A percentile compares a stretch with the other conserved stretches of the same genome.
These are phyloP conservation scores for Eulithis prunata DNA, from an alignment of 2,888 invertebrate species.

Conservation along the genomic window DNA sequence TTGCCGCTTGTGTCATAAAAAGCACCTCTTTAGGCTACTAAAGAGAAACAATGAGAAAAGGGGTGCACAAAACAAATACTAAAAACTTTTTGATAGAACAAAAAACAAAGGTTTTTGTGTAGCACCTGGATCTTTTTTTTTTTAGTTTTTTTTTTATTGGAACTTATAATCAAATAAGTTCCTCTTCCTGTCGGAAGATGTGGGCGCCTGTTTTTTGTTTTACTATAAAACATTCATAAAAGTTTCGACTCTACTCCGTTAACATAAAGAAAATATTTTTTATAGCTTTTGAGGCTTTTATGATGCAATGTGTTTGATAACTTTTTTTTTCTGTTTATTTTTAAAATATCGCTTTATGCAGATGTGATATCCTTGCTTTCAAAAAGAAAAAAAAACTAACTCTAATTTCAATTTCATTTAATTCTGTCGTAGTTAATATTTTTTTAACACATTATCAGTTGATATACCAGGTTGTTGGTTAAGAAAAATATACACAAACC, in stretches of 20 bases:
- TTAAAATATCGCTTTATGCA: slow-evolving; percentile 70
- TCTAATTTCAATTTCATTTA: slow-evolving; percentile 6
- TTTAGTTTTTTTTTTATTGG: slow-evolving; percentile 68
- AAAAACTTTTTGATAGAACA: slow-evolving; percentile 44
- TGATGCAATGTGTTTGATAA: slow-evolving; percentile 72
- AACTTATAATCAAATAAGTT: slow-evolving; percentile 81
- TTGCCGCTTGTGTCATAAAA: neutral
- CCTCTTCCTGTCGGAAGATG: slow-evolving; percentile 81
- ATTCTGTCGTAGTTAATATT: too few species aligned
- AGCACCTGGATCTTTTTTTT: slow-evolving; percentile 77
- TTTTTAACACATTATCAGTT: too few species aligned
- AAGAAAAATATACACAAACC: too few species aligned
- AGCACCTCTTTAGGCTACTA: slow-evolving; percentile 9
- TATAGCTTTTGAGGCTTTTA: slow-evolving; percentile 49
- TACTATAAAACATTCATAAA: slow-evolving; percentile 48
- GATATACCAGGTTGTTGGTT: too few species aligned
- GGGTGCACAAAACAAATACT: slow-evolving; percentile 64
- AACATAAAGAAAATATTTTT: slow-evolving; percentile 42
- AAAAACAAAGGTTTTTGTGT: slow-evolving; percentile 62
- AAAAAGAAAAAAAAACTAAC: slow-evolving; percentile 1
- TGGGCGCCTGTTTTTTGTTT: slow-evolving; percentile 69
- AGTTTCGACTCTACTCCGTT: slow-evolving; percentile 47
- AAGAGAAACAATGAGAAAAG: slow-evolving; percentile 20
- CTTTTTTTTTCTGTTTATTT: slow-evolving; percentile 65
- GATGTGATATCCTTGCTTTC: slow-evolving; percentile 51